phyloP scores from a whole-genome alignment of 2,113 vertebrate genomes.

The Carettochelys insculpta region DNA sequence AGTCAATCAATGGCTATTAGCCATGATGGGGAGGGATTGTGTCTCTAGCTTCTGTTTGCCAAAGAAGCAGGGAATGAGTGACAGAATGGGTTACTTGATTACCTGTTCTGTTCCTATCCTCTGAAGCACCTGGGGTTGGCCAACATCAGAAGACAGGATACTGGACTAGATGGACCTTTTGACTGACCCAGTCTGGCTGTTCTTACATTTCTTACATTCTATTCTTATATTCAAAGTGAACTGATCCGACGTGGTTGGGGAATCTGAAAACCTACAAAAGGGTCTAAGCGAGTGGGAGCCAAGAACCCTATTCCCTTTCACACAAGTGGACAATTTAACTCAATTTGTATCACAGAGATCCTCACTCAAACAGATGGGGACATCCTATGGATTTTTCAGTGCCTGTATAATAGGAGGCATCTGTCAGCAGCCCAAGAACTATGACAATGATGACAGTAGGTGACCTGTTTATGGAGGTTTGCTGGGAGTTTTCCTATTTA shows the following conservation, averaged over 20 bases:
- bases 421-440: background rate
- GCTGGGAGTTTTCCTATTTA: background rate
- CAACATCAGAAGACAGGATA: no score
- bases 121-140: no score
- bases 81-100: no score
- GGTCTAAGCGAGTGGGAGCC: background rate
- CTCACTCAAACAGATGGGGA: background rate
- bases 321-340: background rate
- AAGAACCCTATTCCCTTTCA: background rate
- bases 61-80: no score
- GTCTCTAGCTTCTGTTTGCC: no score
- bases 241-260: background rate
- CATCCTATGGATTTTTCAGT: background rate
- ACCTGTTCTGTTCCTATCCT: no score
- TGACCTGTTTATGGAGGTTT: background rate
- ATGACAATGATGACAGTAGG: background rate
- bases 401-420: background rate
- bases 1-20: no score
- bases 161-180: no score
- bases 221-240: background rate
- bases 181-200: no score
- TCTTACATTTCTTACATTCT: no score
- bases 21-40: no score
- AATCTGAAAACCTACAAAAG: background rate
- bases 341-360: background rate